A percentile compares a stretch with the other conserved stretches of the same genome.
These are phyloP conservation scores for Platorchestia sp. DNA, from an alignment of 1,140 invertebrate genomes.

Conservation along the genomic window DNA sequence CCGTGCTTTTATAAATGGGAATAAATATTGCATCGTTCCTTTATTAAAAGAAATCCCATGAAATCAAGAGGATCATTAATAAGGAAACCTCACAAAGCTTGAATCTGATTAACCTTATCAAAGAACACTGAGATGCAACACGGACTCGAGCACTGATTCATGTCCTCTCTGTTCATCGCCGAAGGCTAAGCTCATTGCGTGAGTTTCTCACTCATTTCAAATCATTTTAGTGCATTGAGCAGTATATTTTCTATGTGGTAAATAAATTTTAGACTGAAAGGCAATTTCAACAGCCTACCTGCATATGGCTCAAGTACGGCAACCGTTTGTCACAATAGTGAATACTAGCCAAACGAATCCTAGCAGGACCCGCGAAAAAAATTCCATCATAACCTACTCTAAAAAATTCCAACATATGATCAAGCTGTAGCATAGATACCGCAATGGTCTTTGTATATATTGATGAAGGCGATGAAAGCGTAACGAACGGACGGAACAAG, in stretches of 20 bases:
- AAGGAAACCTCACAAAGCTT: background rate
- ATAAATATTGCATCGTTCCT: background rate
- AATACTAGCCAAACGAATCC: too few species aligned
- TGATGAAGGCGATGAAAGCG: too few species aligned
- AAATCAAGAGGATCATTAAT: background rate
- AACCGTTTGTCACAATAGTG: background rate
- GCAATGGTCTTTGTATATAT: too few species aligned
- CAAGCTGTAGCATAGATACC: too few species aligned
- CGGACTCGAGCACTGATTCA: too few species aligned
- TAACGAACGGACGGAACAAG: too few species aligned
- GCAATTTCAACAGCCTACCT: background rate
- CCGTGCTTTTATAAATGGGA: background rate
- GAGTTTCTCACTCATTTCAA: background rate
- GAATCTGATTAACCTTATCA: background rate
- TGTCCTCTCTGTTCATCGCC: too few species aligned
- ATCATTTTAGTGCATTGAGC: background rate
- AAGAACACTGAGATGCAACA: too few species aligned
- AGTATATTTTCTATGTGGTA: background rate
- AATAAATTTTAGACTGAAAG: background rate
- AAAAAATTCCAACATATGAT: too few species aligned
- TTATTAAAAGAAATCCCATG: background rate
- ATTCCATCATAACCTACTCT: too few species aligned
- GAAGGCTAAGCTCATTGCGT: too few species aligned
- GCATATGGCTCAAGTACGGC: background rate
- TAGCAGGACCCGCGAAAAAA: too few species aligned